Evolutionary conservation across 2,888 invertebrate genomes (phyloP).

Genomic region (Lepidochrysops patricia): DNA sequence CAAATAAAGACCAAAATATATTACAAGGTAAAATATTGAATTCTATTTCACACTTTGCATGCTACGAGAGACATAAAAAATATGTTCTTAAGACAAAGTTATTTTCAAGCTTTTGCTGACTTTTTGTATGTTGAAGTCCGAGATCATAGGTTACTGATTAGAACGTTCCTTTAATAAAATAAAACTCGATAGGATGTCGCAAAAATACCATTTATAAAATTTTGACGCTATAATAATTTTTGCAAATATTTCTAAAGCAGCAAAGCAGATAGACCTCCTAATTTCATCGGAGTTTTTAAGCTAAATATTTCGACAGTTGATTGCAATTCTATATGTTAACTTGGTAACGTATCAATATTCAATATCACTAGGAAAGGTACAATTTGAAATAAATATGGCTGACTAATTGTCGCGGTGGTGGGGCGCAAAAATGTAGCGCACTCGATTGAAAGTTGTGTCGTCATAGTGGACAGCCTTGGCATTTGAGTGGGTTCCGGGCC

Average conservation of each 20-base stretch:
- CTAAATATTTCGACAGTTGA: too few species aligned
- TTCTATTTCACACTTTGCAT: conserved; percentile 3
- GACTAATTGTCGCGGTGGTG: conserved; percentile 30
- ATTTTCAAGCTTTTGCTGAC: neutral
- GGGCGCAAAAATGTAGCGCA: conserved; percentile 68
- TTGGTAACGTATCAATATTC: neutral
- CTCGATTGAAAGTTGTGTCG: conserved; percentile 71
- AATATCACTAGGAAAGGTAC: neutral
- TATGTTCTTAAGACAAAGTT: neutral
- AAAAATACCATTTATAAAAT: too few species aligned
- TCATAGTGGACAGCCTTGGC: conserved; percentile 73
- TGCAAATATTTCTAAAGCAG: too few species aligned
- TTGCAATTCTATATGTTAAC: neutral
- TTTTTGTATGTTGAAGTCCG: neutral
- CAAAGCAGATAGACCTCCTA: too few species aligned
- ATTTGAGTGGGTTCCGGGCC: conserved; percentile 70
- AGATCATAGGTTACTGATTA: too few species aligned
- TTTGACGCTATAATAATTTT: too few species aligned
- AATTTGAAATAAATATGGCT: conserved; percentile 15
- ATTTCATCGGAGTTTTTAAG: too few species aligned
- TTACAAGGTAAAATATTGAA: neutral
- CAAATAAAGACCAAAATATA: neutral
- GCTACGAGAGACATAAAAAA: neutral
- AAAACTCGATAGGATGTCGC: too few species aligned
- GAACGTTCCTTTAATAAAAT: too few species aligned